Conservation (phyloP, 1,140 invertebrate genomes). For the Bombyx mandarina region DNA sequence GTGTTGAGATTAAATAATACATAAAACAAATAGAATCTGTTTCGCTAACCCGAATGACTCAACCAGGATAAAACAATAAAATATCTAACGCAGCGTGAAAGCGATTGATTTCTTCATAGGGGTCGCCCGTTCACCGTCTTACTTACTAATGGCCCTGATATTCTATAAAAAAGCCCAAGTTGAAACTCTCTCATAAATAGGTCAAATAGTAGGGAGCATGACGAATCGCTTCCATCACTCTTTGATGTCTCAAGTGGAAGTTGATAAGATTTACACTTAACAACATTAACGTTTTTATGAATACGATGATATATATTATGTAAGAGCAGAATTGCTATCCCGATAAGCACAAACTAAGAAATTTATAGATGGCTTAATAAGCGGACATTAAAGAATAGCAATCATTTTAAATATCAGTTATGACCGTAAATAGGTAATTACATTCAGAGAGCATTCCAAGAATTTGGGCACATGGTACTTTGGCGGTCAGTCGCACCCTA, state of each 20-base stretch:
- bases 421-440: constrained; percentile 37
- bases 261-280: constrained; percentile 34
- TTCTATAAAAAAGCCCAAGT: constrained; percentile 20
- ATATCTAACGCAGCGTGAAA: constrained; percentile 21
- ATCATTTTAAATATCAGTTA: constrained; percentile 26
- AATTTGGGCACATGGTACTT: constrained; percentile 40
- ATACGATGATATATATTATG: neutral
- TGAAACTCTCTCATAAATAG: constrained; percentile 25
- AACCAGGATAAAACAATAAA: constrained; percentile 27
- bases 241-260: constrained; percentile 22
- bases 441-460: constrained; percentile 52
- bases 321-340: neutral
- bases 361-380: constrained; percentile 2
- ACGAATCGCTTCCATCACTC: constrained; percentile 44
- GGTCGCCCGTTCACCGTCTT: constrained; percentile 10
- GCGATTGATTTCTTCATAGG: constrained; percentile 27
- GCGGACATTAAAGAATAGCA: constrained; percentile 10
- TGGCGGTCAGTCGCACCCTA: constrained; percentile 21
- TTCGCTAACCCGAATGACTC: constrained; percentile 6
- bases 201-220: constrained; percentile 38
- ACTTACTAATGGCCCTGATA: constrained; percentile 19
- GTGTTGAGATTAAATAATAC: too few relatives aligned
- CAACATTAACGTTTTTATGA: constrained; percentile 7
- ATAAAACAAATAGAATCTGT: too few relatives aligned
- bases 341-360: neutral